Evolutionary conservation across 2,113 vertebrate genomes (phyloP), one percentile per base, ranked within the genome.

Genomic region (Nematolebias whitei): DNA sequence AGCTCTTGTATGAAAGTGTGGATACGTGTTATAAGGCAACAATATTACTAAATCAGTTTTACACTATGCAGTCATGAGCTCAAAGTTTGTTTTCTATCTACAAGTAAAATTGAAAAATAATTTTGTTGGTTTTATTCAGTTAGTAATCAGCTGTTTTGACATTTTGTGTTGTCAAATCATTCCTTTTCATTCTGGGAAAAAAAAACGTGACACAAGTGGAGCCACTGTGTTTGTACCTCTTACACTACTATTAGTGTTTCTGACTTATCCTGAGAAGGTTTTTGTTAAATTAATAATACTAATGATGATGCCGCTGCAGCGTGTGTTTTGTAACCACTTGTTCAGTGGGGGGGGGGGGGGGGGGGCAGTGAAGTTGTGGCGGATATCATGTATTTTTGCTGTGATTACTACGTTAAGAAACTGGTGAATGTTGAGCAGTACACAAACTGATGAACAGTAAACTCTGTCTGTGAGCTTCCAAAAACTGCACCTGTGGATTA

Each of bases 281-380:
- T 62, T 44, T 87, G 79, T 87, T 70, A 72, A 81, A 54, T n/a
- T 29, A 7, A 4, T 29, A 29, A 29, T 29, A 29, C 26, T 29
- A 80, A 75, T 43, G 15, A 15, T 39, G 39, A 54, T 66, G 74
- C 73, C 85, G 80, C 79, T 78, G 44, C 43, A 2, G 68, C 63
- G 55, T 75, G 57, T 29, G 60, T 22, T 79, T 65, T 32, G 87
- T 85, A 87, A 91, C 86, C 87, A 88, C 87, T 89, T 51, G 49
- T 83, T 74, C 24, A 71, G 51, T 53, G 55, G 58, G 43, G 58
- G 62, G 63, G 55, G 58, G 43, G 58, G 62, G 63, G 58, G 52
- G 15, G 78, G 54, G 54, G 55, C 22, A 12, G 72, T 67, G 48
- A 68, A 29, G 60, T 47, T 50, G 62, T 41, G 45, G 47, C 70